Evolutionary conservation across 1,140 invertebrate species (phyloP), one percentile per base, ranked within the genome.

Genomic region (Mesaphorura yosii): DNA sequence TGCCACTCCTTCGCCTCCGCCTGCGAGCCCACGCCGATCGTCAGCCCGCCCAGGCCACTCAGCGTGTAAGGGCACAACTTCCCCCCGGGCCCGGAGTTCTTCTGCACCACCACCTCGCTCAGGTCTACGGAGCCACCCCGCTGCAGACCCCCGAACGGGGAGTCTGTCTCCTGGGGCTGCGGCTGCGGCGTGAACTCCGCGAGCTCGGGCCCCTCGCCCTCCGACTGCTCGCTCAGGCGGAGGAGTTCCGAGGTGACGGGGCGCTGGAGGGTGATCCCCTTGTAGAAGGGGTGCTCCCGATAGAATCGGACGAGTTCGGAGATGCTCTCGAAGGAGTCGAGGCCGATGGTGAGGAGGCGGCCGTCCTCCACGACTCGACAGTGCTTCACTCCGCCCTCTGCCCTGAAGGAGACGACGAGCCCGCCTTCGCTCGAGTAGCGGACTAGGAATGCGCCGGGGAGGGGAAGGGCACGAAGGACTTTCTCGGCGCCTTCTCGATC

Each of bases 121-220:
- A 55, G 10, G 15, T 22, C 29, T 7, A 62, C 31, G 1, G 23
- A 51, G 14, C 60, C 57, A n/a, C n/a, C n/a, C 45, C 51, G 53
- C 45, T 59, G 53, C n/a, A 56, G 26, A 5, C 51, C 49, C 12
- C 56, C 60, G 45, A 58, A 62, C 17, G 48, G 47, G 0, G 53
- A 54, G 27, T 54, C 52, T 12, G 73, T 89, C 92, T 2, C 86
- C 82, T 0, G 92, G 92, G 69, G 96, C 63, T 94, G 87, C 27
- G 81, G 82, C 70, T 88, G 86, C 4, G 87, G 87, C 20, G 87
- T 88, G 68, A 93, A 93, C 72, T 98, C 92, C 0, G 92, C 92
- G 55, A 80, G 75, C 90, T 91, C 96, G 91, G 91, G 96, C 55
- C 82, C 82, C 48, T 80, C 78, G 46, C 82, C 79, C 48, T 84